Evolutionary conservation across 1,140 invertebrate species (phyloP).

Genomic region (Scaptomyza montana): DNA sequence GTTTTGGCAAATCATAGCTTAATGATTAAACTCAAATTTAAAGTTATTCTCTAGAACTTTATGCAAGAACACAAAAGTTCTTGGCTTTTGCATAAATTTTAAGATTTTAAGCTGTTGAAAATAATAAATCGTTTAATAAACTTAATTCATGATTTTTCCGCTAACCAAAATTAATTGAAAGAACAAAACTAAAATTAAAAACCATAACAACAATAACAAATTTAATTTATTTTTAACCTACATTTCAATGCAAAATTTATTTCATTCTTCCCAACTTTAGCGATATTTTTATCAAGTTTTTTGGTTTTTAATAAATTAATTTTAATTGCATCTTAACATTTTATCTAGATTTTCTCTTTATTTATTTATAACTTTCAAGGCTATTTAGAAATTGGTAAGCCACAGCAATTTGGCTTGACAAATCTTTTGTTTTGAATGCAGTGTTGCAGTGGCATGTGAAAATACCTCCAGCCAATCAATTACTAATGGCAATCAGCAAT

Average conservation of each 20-base stretch:
- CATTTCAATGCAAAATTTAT: too few species aligned
- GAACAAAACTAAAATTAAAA: too few species aligned
- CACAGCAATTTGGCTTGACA: constrained; percentile 6
- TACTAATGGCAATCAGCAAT: not conserved
- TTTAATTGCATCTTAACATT: not conserved
- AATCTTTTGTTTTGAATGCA: constrained; percentile 5
- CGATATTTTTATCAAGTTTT: too few species aligned
- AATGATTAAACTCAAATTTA: not conserved
- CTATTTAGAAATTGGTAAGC: not conserved
- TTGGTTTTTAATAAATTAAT: not conserved
- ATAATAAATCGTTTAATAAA: too few species aligned
- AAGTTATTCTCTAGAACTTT: not conserved
- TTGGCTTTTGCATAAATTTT: too few species aligned
- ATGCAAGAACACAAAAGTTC: too few species aligned
- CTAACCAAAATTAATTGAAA: too few species aligned
- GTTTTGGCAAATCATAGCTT: constrained; percentile 3
- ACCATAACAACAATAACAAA: too few species aligned
- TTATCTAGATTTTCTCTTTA: not conserved
- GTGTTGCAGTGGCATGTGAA: not conserved
- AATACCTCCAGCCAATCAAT: constrained; percentile 1
- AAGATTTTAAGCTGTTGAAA: too few species aligned
- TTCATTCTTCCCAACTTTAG: too few species aligned
- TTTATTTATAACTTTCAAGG: not conserved
- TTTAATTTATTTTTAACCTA: too few species aligned
- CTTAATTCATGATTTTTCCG: too few species aligned